Base-by-base conservation (phyloP, 2,888 invertebrate genomes). In the Mythimna loreyi region DNA sequence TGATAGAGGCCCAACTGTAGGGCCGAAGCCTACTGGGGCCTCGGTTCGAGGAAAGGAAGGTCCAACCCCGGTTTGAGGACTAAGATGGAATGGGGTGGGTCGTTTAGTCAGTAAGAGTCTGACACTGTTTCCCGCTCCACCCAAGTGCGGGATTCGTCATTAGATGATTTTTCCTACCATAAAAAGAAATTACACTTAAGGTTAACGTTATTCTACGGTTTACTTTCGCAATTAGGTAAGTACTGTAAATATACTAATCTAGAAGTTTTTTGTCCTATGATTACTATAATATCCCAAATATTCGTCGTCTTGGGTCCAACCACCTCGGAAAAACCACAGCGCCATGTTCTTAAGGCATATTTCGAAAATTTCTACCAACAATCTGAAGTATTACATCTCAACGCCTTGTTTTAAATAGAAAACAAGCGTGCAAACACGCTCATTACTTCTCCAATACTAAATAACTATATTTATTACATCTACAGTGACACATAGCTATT, bases 381-480 rank as follows among this genome's bases (percentile, higher is more conserved):
- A 33, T 33, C 2, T 28, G n/a, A n/a, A 13, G 47, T 19, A n/a
- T 52, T 71, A 13, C 3, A 13, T 40, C 23, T 11, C 11, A 19
- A 9, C 50, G 21, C 3, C 45, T 61, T 7, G 19, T 59, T 7
- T 23, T 43, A 50, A 0, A 30, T 4, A 30, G 6, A 62, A 76
- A 59, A 62, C 8, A 19, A 50, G 40, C 30, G 7, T 47, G 50
- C 45, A n/a, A 58, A 61, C 36, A 45, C 45, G 21, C 16, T 1
- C 28, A 50, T 40, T 45, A 36, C 9, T 28, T 55, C 8, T 6
- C n/a, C 13, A 36, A 3, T 16, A 45, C 55, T 19, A 21, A 47
- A 50, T 69, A 30, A 33, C 5, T 1, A 7, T 11, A 25, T 21
- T 56, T 25, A 56, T 69, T 11, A 45, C 69, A 69, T 68, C n/a